phyloP scores from a whole-genome alignment of 1,140 invertebrate species.

The Micrasema longulum region DNA sequence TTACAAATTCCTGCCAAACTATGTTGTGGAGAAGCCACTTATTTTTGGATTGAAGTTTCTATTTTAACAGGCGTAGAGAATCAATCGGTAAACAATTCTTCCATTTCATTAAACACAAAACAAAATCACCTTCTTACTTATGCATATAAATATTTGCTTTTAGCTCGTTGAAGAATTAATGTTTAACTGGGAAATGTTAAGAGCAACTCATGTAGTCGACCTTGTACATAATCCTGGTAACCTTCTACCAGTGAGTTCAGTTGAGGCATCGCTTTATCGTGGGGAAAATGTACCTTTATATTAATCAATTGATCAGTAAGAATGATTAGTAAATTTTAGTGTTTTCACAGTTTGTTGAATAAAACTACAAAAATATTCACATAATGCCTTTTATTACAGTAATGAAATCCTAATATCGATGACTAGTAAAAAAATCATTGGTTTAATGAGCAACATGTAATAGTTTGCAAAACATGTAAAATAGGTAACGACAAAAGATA shows the following conservation, averaged over 20 bases:
- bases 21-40: constrained; percentile 66
- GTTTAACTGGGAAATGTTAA: constrained; percentile 61
- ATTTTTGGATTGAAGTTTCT: constrained; percentile 74
- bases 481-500: too few species aligned
- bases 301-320: background rate
- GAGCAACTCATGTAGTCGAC: constrained; percentile 73
- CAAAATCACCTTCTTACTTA: too few species aligned
- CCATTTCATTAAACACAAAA: background rate
- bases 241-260: constrained; percentile 49
- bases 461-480: too few species aligned
- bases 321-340: background rate
- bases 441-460: background rate
- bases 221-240: constrained; percentile 69
- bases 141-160: background rate
- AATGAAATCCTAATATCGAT: constrained; percentile 4
- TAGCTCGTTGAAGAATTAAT: constrained; percentile 25
- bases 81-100: constrained; percentile 1
- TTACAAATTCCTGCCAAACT: constrained; percentile 71
- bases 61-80: background rate
- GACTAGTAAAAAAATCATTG: constrained; percentile 18
- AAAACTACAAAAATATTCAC: background rate
- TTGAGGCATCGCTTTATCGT: constrained; percentile 11
- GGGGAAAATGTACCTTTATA: constrained; percentile 7
- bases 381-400: constrained; percentile 12
- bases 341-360: too few species aligned